Evolutionary conservation across 2,113 vertebrate species (phyloP).

Genomic region (Fregetta grallaria): DNA sequence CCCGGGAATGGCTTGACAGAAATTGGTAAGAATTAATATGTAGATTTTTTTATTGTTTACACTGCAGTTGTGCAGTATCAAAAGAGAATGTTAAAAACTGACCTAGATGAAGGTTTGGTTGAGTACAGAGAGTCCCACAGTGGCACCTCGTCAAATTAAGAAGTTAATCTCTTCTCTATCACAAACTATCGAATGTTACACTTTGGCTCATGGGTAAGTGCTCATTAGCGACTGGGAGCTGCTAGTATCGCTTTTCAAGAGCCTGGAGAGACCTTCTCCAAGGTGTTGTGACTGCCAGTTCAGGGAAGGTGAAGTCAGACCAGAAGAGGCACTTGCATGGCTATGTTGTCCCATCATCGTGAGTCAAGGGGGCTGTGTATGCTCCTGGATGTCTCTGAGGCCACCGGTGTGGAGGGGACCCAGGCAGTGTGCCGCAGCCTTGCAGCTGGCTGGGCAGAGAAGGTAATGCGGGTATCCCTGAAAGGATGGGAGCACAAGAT

Average conservation of each 20-base stretch:
- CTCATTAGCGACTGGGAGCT: background rate
- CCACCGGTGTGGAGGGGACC: background rate
- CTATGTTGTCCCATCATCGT: background rate
- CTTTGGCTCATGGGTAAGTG: background rate
- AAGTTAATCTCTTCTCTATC: background rate
- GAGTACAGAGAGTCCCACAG: background rate
- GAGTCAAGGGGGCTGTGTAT: rapidly evolving
- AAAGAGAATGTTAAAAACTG: background rate
- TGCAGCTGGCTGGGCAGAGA: background rate
- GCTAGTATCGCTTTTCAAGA: background rate
- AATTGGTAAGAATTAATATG: background rate
- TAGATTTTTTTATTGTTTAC: background rate
- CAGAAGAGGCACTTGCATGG: background rate
- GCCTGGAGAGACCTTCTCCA: background rate
- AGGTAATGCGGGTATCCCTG: background rate
- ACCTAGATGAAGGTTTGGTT: background rate
- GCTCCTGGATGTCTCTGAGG: rapidly evolving
- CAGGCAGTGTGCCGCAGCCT: background rate
- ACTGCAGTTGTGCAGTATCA: background rate
- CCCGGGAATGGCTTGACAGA: background rate
- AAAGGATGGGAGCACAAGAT: background rate
- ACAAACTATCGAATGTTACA: background rate
- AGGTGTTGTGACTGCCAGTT: background rate
- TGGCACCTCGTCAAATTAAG: background rate
- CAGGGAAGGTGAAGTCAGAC: background rate